Conservation (phyloP, 2,888 invertebrate genomes). For the Agrochola litura region DNA sequence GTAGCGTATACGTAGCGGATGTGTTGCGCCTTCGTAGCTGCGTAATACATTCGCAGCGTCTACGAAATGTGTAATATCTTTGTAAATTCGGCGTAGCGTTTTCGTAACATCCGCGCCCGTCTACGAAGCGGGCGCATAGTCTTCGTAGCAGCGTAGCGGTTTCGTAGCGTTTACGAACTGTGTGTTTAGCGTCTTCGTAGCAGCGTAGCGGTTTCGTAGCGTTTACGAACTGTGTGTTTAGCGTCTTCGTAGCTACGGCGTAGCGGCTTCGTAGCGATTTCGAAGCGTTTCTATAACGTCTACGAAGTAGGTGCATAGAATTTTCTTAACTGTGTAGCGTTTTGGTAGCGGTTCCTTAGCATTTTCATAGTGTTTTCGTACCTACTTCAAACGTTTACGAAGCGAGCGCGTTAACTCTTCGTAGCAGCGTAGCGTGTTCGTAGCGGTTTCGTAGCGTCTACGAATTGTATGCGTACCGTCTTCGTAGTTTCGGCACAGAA, state of each 20-base stretch:
- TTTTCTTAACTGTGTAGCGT: neutral
- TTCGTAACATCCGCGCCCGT: neutral
- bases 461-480: neutral
- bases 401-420: too few relatives aligned
- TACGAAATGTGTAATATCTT: neutral
- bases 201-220: neutral
- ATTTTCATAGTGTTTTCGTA: neutral
- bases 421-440: neutral
- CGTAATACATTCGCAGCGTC: too few relatives aligned
- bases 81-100: neutral
- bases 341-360: neutral
- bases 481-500: neutral
- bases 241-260: neutral
- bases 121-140: too few relatives aligned
- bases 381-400: neutral
- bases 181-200: conserved; percentile 1
- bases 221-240: neutral
- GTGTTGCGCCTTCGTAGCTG: neutral
- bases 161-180: neutral
- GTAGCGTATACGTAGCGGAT: neutral
- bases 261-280: neutral
- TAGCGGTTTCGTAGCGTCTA: neutral
- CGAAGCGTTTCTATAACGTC: neutral
- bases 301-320: neutral
- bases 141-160: neutral